Conservation (phyloP, 2,888 invertebrate genomes). For the Drosophila fulvimacula region DNA sequence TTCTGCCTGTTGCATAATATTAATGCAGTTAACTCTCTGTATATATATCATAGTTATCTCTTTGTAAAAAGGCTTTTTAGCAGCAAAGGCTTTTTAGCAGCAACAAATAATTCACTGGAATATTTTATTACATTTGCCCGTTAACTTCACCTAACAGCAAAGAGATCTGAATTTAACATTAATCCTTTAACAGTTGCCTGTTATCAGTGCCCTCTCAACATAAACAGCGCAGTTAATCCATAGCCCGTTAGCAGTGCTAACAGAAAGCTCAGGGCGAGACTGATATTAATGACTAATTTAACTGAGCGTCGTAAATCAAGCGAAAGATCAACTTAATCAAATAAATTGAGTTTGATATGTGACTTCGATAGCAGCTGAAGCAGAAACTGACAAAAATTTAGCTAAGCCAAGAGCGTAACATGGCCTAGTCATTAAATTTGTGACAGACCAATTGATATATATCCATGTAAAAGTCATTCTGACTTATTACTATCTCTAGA, state of each 20-base stretch:
- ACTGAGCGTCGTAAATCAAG: not conserved
- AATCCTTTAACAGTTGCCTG: not conserved
- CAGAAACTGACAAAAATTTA: not conserved
- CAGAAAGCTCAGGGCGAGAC: not conserved
- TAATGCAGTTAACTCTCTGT: no score
- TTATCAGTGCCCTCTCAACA: not conserved
- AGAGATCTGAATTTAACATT: not conserved
- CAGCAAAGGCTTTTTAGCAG: no score
- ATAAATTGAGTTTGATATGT: conserved; percentile 10
- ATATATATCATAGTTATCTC: not conserved
- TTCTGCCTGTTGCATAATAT: no score
- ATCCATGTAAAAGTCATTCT: not conserved
- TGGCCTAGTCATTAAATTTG: conserved; percentile 1
- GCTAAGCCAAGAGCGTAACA: not conserved
- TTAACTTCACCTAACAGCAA: not conserved
- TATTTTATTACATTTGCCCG: no score
- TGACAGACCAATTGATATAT: not conserved
- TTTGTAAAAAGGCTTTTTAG: not conserved
- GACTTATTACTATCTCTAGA: not conserved
- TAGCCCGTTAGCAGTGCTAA: not conserved
- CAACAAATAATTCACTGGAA: no score
- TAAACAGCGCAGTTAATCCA: not conserved
- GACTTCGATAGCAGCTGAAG: conserved; percentile 6
- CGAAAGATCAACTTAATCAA: not conserved
- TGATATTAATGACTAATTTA: not conserved